These are phyloP conservation scores for Prosapia bicincta DNA, from an alignment of 2,888 invertebrate genomes.

Conservation along the genomic window DNA sequence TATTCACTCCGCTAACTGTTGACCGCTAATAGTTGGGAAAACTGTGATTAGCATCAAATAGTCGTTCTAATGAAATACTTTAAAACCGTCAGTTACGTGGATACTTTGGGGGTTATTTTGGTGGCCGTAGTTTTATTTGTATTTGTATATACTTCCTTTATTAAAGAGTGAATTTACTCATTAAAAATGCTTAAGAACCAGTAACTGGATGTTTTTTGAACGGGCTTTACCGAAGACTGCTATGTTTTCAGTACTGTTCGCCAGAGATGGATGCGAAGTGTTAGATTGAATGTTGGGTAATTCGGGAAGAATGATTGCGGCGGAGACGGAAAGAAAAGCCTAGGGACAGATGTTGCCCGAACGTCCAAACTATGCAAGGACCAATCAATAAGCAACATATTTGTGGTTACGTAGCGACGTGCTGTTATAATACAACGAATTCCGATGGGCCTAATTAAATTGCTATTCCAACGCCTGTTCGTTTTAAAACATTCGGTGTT, in stretches of 20 bases:
- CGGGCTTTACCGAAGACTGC: no score
- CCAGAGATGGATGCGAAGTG: not conserved
- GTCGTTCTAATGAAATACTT: no score
- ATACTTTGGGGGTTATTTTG: no score
- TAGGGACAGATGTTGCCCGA: not conserved
- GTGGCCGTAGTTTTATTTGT: no score
- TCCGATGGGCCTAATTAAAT: not conserved
- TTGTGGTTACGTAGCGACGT: not conserved
- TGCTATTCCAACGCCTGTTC: not conserved
- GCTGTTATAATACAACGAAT: not conserved
- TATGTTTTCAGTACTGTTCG: not conserved
- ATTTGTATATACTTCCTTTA: no score
- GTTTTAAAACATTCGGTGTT: not conserved
- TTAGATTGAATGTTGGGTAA: conserved; percentile 2
- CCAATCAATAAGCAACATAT: not conserved
- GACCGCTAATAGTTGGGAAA: no score
- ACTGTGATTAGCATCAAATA: no score
- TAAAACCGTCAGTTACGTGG: no score
- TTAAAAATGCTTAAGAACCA: no score
- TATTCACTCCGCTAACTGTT: no score
- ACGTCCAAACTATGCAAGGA: not conserved
- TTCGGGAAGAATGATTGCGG: not conserved
- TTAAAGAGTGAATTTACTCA: no score
- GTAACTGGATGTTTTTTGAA: no score
- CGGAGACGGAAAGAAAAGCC: not conserved